Conservation (phyloP, 2,113 vertebrate genomes). For the Phoxinus phoxinus region DNA sequence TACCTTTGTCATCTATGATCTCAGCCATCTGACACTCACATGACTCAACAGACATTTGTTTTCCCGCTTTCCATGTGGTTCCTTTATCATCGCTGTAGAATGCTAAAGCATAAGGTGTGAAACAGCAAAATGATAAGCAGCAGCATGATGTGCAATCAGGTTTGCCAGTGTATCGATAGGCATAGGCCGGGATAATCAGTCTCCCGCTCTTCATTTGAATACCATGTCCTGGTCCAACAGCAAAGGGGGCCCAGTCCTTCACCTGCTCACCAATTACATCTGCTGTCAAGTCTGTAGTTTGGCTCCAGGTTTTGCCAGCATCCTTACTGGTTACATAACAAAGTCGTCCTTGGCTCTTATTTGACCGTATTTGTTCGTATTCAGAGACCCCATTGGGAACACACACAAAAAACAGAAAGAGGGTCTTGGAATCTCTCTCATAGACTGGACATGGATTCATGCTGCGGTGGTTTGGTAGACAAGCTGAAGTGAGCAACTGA, state of each 20-base stretch:
- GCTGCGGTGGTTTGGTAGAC: conserved; percentile 56
- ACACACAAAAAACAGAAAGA: conserved; percentile 83
- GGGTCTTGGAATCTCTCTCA: conserved; percentile 22
- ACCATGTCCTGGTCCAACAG: conserved; percentile 82
- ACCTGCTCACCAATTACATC: conserved; percentile 76
- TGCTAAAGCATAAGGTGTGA: conserved; percentile 67
- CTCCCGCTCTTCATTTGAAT: conserved; percentile 71
- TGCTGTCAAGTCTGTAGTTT: conserved; percentile 72
- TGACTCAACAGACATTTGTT: conserved; percentile 52
- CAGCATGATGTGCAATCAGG: background rate
- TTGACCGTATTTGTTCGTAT: conserved; percentile 74
- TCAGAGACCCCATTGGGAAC: conserved; percentile 70
- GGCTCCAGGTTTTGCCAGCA: conserved; percentile 77
- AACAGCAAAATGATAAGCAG: conserved; percentile 17
- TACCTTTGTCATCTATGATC: conserved; percentile 34
- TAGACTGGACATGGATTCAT: conserved; percentile 66
- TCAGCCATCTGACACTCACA: conserved; percentile 81
- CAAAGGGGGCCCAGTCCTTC: conserved; percentile 76
- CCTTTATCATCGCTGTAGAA: conserved; percentile 79
- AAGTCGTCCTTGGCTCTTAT: conserved; percentile 76
- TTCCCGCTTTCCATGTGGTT: conserved; percentile 68
- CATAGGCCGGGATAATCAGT: conserved; percentile 75
- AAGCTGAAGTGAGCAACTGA: conserved; percentile 65
- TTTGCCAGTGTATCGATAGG: conserved; percentile 64
- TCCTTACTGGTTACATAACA: conserved; percentile 77